Percentiles rank a stretch among this genome's conserved stretches.
These are phyloP conservation scores for Ptilonorhynchus violaceus DNA, from an alignment of 2,113 vertebrate species.

Conservation along the genomic window DNA sequence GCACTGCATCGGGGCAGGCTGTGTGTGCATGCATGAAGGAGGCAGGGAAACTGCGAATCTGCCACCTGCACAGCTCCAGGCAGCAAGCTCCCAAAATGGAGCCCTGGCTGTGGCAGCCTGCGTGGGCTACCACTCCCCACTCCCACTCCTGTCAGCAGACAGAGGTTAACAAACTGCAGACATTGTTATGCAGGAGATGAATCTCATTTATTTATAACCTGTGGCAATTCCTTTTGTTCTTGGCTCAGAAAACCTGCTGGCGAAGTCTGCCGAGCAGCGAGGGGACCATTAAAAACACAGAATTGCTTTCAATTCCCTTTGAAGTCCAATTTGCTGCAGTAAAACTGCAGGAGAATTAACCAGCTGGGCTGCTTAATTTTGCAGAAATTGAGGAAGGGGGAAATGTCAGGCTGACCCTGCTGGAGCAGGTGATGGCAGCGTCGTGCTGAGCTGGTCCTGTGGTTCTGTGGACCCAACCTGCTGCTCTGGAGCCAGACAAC, in stretches of 20 bases:
- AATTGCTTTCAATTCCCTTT: slow-evolving; percentile 71
- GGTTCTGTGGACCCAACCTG: neutral
- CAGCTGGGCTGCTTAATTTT: slow-evolving; percentile 33
- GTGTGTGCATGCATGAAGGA: neutral
- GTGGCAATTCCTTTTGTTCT: slow-evolving; percentile 69
- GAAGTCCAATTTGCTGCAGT: slow-evolving; percentile 72
- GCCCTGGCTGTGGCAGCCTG: neutral
- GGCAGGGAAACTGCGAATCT: neutral
- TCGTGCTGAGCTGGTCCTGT: neutral
- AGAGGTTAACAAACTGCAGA: slow-evolving; percentile 44
- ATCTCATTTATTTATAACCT: slow-evolving; percentile 73
- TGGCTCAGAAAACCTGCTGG: slow-evolving; percentile 61
- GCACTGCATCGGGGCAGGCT: neutral
- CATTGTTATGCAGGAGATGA: slow-evolving; percentile 65
- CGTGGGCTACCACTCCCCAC: neutral
- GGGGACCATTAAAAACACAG: slow-evolving; percentile 69
- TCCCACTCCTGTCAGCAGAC: neutral
- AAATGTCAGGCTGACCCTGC: neutral
- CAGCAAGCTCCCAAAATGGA: neutral
- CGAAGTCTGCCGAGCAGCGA: slow-evolving; percentile 7
- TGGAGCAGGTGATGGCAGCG: neutral
- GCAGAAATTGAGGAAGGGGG: slow-evolving; percentile 12
- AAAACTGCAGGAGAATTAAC: slow-evolving; percentile 60
- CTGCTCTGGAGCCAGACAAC: neutral
- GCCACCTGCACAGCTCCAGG: neutral